Evolutionary conservation across 2,113 vertebrate genomes (phyloP), one percentile per base, ranked within the genome.

Genomic region (Peromyscus maniculatus): DNA sequence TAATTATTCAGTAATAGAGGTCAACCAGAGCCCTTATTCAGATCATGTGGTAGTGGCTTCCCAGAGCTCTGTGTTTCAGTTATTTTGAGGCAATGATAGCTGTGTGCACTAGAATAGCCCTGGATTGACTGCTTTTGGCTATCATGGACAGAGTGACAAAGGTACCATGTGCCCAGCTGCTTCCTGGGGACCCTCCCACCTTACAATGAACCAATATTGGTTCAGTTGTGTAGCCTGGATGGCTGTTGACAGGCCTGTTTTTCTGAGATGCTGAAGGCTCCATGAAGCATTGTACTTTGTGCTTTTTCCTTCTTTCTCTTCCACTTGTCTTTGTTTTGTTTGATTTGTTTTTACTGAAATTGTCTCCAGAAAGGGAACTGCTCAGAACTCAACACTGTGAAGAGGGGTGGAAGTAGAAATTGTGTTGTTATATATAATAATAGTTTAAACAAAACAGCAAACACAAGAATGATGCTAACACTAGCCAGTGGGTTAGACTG

Each of bases 401-500:
- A 90, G 55, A 66, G 10, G 3, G 16, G 21, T 62, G 5, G 66
- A 49, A 66, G 66, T 67, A 57, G 28, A 55, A 77, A 79, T 59
- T 75, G 33, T 49, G 16, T 49, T 86, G 55, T 57, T 79, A 26
- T 46, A 31, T n/a, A 19, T 57, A 66, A 84, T 78, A 78, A 55
- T 93, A 46, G 26, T 52, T 64, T 64, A 79, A 75, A 91, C 33
- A 89, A 79, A 84, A 74, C 59, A 39, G 39, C n/a, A 66, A 89
- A 46, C 74, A 59, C 22, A 66, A 7, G 36, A 78, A 80, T 71
- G 36, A 59, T 39, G 39, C 22, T 39, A 77, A 28, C 26, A 43
- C 67, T 24, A 64, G 79, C 49, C 95, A 62, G 71, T 91, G 28
- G 22, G 91, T 93, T 94, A n/a, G 19, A 87, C 64, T 95, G 79